These are phyloP conservation scores for Apodemia hepburni DNA, from an alignment of 2,888 invertebrate species.

Conservation along the genomic window DNA sequence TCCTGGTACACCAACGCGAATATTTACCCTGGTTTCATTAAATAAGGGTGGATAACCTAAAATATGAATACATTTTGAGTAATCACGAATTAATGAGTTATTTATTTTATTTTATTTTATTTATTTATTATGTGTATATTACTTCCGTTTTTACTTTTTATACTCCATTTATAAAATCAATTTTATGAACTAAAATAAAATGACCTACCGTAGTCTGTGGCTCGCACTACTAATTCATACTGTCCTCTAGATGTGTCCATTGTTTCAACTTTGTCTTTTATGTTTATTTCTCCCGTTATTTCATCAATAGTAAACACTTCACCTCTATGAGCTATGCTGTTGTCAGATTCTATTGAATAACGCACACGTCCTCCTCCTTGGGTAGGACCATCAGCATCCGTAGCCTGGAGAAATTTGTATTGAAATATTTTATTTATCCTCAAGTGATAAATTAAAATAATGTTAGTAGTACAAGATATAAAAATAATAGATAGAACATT, in stretches of 20 bases:
- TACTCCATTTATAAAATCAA: not conserved
- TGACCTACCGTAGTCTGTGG: conserved; percentile 84
- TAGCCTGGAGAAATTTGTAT: conserved; percentile 71
- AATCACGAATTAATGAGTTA: not conserved
- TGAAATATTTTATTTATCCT: not conserved
- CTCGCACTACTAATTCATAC: conserved; percentile 84
- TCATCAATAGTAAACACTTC: conserved; percentile 83
- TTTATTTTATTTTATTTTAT: no score
- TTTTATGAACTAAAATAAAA: not conserved
- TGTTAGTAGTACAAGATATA: not conserved
- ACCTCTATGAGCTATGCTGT: conserved; percentile 82
- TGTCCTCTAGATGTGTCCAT: conserved; percentile 88
- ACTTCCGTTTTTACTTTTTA: no score
- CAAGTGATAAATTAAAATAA: no score
- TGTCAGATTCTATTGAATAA: conserved; percentile 84
- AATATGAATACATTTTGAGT: not conserved
- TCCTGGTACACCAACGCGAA: conserved; percentile 89
- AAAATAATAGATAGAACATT: not conserved
- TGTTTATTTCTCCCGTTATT: conserved; percentile 85
- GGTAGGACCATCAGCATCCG: conserved; percentile 86
- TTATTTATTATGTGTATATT: no score
- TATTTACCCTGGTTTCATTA: conserved; percentile 83
- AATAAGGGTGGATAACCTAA: conserved; percentile 82
- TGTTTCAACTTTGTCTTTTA: conserved; percentile 82
- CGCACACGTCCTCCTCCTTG: conserved; percentile 85